A percentile compares a stretch with the other conserved stretches of the same genome.
These are phyloP conservation scores for Dreissena rostriformis DNA, from an alignment of 1,140 invertebrate species.

Conservation along the genomic window DNA sequence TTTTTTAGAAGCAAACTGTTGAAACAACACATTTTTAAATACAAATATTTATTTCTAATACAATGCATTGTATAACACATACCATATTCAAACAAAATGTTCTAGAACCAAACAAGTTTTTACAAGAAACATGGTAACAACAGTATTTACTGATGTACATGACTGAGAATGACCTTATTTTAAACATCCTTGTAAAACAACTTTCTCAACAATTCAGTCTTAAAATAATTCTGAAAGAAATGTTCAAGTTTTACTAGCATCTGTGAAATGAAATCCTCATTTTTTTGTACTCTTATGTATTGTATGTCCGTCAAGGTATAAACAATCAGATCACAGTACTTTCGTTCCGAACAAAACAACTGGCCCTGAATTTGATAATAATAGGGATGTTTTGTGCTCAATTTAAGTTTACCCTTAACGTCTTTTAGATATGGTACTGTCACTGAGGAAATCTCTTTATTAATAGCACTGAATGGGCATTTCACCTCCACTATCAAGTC, in stretches of 20 bases:
- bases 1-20: background rate
- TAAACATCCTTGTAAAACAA: conserved; percentile 18
- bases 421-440: no score
- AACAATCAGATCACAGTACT: conserved; percentile 49
- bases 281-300: conserved; percentile 44
- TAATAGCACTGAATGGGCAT: no score
- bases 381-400: no score
- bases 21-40: background rate
- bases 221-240: conserved; percentile 43
- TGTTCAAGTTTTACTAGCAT: conserved; percentile 50
- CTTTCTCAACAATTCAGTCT: conserved; percentile 20
- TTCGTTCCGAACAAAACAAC: no score
- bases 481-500: no score
- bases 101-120: no score
- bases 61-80: background rate
- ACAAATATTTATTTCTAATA: background rate
- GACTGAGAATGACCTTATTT: background rate
- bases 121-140: background rate
- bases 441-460: no score
- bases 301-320: conserved; percentile 53
- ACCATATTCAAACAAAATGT: background rate
- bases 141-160: background rate
- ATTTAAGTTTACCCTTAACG: no score
- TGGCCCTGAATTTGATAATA: no score
- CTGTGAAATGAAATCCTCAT: conserved; percentile 47